A percentile compares a stretch with the other conserved stretches of the same genome.
These are phyloP conservation scores for Pica pica DNA, from an alignment of 2,113 vertebrate genomes.

Conservation along the genomic window DNA sequence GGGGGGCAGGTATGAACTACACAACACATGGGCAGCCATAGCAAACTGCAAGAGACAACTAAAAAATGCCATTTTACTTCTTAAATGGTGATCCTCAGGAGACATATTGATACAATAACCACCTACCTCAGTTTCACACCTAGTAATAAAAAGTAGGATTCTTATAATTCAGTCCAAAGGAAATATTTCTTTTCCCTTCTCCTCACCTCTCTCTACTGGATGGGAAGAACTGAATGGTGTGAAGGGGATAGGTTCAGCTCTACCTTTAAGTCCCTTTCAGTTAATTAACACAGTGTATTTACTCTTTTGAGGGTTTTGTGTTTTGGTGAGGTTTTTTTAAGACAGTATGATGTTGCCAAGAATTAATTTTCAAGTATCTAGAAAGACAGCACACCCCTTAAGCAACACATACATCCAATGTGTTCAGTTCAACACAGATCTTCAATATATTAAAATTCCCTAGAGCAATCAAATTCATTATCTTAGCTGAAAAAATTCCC, in stretches of 20 bases:
- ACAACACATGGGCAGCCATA: fast-evolving
- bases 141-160: neutral
- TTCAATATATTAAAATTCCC: neutral
- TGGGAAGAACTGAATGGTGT: neutral
- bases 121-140: neutral
- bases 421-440: neutral
- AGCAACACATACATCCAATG: neutral
- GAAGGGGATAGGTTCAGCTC: neutral
- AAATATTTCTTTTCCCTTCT: neutral
- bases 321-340: neutral
- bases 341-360: neutral
- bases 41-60: neutral
- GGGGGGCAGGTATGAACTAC: neutral
- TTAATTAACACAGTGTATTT: neutral
- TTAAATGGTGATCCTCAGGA: neutral
- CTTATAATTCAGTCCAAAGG: neutral
- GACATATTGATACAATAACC: neutral
- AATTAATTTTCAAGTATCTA: neutral
- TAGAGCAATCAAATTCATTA: neutral
- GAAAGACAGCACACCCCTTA: neutral
- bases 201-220: neutral
- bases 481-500: neutral
- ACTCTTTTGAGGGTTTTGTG: neutral
- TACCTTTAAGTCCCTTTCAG: neutral
- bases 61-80: neutral